Conservation (phyloP, 2,797 vertebrate species). For the Pangasius mekongensis region DNA sequence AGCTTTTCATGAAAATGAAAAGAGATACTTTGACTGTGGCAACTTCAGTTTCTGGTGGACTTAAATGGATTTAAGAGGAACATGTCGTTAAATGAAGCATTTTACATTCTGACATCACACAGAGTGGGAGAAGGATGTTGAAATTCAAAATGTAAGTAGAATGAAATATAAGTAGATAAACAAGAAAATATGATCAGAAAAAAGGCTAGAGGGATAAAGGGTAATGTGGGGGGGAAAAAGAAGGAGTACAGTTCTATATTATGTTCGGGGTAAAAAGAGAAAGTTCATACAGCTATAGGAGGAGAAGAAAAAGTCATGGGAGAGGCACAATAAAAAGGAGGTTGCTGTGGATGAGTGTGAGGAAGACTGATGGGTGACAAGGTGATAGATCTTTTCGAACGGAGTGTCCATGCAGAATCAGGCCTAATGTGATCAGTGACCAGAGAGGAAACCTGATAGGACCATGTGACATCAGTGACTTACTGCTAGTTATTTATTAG, state of each 20-base stretch:
- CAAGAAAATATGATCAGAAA: background rate
- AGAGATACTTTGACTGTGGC: background rate
- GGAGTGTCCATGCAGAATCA: conserved; percentile 21
- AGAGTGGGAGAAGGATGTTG: background rate
- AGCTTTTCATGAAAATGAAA: background rate
- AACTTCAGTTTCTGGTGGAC: background rate
- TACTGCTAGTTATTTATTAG: conserved; percentile 1
- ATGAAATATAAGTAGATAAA: background rate
- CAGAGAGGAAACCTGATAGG: background rate
- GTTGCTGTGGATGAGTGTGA: conserved; percentile 6
- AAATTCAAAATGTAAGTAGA: background rate
- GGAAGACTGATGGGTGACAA: conserved; percentile 7
- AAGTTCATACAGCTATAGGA: background rate
- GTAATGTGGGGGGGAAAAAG: background rate
- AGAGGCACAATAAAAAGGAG: background rate
- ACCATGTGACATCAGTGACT: background rate
- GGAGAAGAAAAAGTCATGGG: conserved; percentile 1
- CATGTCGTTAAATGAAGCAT: background rate
- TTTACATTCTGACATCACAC: conserved; percentile 1
- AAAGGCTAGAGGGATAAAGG: background rate
- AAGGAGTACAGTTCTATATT: background rate
- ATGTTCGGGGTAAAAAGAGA: background rate
- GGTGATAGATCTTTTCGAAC: conserved; percentile 13
- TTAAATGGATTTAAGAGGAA: background rate
- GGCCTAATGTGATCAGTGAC: conserved; percentile 3